Conservation (phyloP, 2,797 vertebrate species). For the Oreochromis mossambicus region DNA sequence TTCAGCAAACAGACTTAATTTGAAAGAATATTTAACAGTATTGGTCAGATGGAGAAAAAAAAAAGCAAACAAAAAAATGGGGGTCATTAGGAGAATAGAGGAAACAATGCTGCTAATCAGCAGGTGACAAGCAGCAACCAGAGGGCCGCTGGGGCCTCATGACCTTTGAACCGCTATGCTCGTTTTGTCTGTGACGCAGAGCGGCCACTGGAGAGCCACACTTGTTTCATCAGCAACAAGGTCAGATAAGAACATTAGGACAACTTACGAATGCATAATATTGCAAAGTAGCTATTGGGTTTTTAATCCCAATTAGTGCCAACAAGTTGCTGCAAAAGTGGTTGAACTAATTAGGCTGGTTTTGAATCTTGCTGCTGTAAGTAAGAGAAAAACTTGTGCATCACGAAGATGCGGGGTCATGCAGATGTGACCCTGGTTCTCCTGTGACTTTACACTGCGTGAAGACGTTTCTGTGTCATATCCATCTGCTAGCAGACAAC, state of each 20-base stretch:
- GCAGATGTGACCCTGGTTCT: not conserved
- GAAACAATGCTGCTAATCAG: conserved; percentile 10
- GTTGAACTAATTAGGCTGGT: not conserved
- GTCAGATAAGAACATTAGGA: not conserved
- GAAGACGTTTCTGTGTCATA: not conserved
- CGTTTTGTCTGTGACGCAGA: not conserved
- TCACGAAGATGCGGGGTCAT: not conserved
- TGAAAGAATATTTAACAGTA: not conserved
- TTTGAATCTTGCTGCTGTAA: not conserved
- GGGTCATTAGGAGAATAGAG: not conserved
- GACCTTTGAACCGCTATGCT: not conserved
- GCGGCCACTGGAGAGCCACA: not conserved
- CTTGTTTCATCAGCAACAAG: not conserved
- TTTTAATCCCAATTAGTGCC: not conserved
- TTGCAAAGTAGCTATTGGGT: not conserved
- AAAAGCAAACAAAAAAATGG: not conserved
- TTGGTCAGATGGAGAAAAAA: not conserved
- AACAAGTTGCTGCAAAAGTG: not conserved
- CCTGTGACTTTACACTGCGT: not conserved
- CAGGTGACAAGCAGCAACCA: not conserved
- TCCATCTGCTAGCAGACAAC: not conserved
- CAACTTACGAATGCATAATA: not conserved
- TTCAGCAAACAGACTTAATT: not conserved
- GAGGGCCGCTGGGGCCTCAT: not conserved
- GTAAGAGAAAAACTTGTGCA: not conserved